Evolutionary conservation across 1,140 invertebrate species (phyloP).

Genomic region (Homalodisca vitripennis): DNA sequence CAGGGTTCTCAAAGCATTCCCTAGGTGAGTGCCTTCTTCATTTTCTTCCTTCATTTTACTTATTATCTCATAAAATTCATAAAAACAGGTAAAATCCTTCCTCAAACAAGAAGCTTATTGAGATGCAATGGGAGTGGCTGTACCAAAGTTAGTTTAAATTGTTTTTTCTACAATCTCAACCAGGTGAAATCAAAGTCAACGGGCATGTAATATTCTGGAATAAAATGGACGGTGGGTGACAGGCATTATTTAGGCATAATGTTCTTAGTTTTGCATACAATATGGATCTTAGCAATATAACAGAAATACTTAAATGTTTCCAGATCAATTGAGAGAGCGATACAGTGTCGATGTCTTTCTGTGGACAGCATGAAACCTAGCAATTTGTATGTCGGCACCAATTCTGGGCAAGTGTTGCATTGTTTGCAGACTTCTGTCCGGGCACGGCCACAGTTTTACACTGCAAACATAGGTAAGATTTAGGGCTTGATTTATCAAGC

Average conservation of each 20-base stretch:
- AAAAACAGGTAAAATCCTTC: too few relatives aligned
- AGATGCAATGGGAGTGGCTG: neutral
- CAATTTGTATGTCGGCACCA: constrained; percentile 57
- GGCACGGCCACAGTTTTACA: constrained; percentile 51
- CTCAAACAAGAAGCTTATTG: constrained; percentile 1
- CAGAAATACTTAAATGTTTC: constrained; percentile 15
- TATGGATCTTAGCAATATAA: too few relatives aligned
- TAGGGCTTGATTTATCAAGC: too few relatives aligned
- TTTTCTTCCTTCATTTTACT: too few relatives aligned
- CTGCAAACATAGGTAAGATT: constrained; percentile 52
- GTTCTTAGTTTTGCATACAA: too few relatives aligned
- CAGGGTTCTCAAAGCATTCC: constrained; percentile 33
- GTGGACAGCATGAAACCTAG: constrained; percentile 42
- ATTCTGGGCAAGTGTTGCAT: constrained; percentile 55
- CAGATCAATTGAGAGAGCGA: neutral
- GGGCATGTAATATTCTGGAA: too few relatives aligned
- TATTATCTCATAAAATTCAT: too few relatives aligned
- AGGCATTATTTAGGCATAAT: too few relatives aligned
- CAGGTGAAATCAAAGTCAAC: too few relatives aligned
- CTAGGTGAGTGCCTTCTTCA: constrained; percentile 42
- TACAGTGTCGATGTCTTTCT: constrained; percentile 13
- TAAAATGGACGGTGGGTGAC: too few relatives aligned
- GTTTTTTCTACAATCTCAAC: too few relatives aligned
- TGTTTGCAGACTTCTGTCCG: constrained; percentile 52
- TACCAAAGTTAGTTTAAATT: too few relatives aligned